Evolutionary conservation across 2,797 vertebrate species (phyloP).

Genomic region (Tenualosa ilisha): DNA sequence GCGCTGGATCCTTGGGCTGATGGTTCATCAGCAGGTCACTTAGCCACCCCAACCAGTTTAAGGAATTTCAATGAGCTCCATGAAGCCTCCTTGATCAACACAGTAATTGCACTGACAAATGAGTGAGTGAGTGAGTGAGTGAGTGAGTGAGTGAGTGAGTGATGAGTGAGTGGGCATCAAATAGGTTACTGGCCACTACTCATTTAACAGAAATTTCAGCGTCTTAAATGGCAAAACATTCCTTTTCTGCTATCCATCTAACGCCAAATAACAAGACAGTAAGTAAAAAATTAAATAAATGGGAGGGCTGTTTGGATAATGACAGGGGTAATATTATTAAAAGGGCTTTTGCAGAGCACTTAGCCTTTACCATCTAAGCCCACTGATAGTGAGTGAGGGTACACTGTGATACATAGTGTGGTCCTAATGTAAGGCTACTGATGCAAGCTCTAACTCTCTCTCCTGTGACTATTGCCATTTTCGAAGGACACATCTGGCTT

Average conservation of each 20-base stretch:
- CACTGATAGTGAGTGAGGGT: neutral
- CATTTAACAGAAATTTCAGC: constrained; percentile 58
- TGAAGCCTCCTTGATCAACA: constrained; percentile 62
- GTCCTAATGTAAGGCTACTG: neutral
- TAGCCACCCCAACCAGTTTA: constrained; percentile 38
- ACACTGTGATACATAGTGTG: neutral
- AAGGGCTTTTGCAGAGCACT: constrained; percentile 20
- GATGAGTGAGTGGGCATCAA: constrained; percentile 50
- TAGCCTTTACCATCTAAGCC: neutral
- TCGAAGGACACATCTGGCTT: neutral
- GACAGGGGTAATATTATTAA: constrained; percentile 12
- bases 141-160: constrained; percentile 62
- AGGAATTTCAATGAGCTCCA: constrained; percentile 46
- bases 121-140: constrained; percentile 62
- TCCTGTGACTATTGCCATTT: neutral
- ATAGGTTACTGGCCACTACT: constrained; percentile 47
- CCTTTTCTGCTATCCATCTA: constrained; percentile 4
- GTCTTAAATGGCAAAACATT: constrained; percentile 39
- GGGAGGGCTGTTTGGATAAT: neutral
- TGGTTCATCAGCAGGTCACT: constrained; percentile 49
- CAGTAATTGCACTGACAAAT: constrained; percentile 61
- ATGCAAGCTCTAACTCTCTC: constrained; percentile 24
- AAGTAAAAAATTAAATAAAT: neutral
- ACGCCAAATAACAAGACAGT: neutral
- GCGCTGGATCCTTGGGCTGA: neutral